These are phyloP conservation scores for Nomada hirtipes DNA, from an alignment of 2,888 invertebrate species.

Conservation along the genomic window DNA sequence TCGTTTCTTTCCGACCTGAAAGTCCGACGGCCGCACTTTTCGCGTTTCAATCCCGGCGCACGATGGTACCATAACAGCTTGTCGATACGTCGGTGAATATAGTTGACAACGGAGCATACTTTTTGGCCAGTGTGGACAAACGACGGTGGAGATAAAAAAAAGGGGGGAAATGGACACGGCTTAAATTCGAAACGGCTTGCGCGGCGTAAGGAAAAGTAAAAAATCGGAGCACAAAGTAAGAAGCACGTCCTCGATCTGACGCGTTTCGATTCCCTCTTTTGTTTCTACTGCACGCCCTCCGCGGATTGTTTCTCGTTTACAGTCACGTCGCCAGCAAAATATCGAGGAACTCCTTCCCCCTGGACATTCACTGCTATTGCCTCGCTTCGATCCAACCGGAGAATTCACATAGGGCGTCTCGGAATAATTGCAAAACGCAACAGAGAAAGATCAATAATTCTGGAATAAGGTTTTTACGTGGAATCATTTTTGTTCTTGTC, in stretches of 20 bases:
- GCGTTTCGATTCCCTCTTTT: background rate
- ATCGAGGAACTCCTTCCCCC: constrained; percentile 27
- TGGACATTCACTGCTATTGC: constrained; percentile 13
- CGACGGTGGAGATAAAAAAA: background rate
- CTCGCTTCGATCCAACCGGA: constrained; percentile 10
- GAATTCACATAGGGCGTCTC: background rate
- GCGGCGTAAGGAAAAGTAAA: constrained; percentile 4
- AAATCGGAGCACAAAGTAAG: constrained; percentile 7
- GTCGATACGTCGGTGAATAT: constrained; percentile 29
- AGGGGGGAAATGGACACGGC: background rate
- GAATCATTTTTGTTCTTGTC: no score
- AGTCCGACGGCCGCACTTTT: background rate
- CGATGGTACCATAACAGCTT: constrained; percentile 6
- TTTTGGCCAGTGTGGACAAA: constrained; percentile 29
- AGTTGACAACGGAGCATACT: constrained; percentile 21
- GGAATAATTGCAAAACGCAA: no score
- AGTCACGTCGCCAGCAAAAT: constrained; percentile 19
- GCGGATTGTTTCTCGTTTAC: background rate
- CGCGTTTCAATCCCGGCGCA: constrained; percentile 3
- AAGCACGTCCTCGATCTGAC: background rate
- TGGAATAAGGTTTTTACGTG: no score
- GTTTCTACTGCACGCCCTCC: background rate
- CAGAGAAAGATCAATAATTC: no score
- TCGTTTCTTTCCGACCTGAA: background rate
- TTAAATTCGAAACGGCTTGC: constrained; percentile 9